Base-by-base conservation (phyloP, 2,113 vertebrate species). In the Raja brachyura region DNA sequence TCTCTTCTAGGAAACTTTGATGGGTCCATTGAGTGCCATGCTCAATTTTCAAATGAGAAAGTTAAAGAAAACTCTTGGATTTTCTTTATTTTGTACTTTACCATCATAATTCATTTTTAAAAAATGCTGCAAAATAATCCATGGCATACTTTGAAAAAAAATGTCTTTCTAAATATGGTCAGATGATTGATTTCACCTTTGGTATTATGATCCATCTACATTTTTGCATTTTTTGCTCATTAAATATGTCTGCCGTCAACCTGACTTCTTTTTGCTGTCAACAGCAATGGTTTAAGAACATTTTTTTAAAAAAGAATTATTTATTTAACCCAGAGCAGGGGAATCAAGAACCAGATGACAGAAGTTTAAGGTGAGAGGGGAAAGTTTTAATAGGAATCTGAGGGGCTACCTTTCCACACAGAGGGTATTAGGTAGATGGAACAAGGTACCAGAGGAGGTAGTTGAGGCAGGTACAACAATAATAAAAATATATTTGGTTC, bases 231-330 rank as follows among this genome's bases (percentile, higher is more conserved):
- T 78, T 39, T 39, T 78, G 76, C 31, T 78, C 76, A 78, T 14
- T 78, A 39, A 39, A 33, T 13, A 31, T 78, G 76, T 78, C 11
- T 9, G 11, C 28, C 31, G 75, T n/a, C n/a, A 31, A 31, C n/a
- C 11, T 83, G 22, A 10, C 8, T 59, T 83, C 28, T 81, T 81
- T 16, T 33, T 56, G 79, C 22, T 85, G 81, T 85, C 54, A 85
- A 81, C 81, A 85, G 48, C 56, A 83, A 83, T 85, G 56, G 59
- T 85, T 85, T 85, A 85, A 85, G 54, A 28, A 59, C 39, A 48
- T 48, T 48, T 48, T 48, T 48, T 48, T 48, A 1, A 48, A 48
- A 1, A 48, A 48, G 39, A 48, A 48, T 48, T 48, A 48, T 48
- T 48, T 48, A 48, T 48, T 48, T 48, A 1, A 48, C 39, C 39